Evolutionary conservation across 1,140 invertebrate genomes (phyloP), one percentile per base, ranked within the genome.

Genomic region (Brevipalpus yothersi): DNA sequence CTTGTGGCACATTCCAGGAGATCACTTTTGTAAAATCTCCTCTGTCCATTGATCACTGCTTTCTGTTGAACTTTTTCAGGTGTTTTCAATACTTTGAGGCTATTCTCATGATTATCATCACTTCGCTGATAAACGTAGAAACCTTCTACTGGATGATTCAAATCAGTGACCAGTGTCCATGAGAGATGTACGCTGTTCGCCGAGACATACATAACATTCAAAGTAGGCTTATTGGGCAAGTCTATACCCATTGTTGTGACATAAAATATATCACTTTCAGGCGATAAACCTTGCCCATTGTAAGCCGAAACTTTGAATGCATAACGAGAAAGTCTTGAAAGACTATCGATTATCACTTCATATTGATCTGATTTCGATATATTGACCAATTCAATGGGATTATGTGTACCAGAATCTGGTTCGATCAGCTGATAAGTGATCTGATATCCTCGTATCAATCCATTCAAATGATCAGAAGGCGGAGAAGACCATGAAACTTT

Each of bases 241-340:
- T 57, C 56, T 12, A 42, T 62, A 9, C 61, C 59, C 9, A 60
- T 53, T 31, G 89, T 93, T 58, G 81, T 79, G 5, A 83, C 80
- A 7, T 81, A 78, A 31, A 84, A 78, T 65, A 86, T 82, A 13
- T 81, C 78, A 7, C 84, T 89, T 17, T 82, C 78, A 1, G 89
- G 89, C 41, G 89, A 89, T 53, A 83, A 79, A 1, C 91, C 91
- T 63, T 86, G 77, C 41, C 82, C 83, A 66, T 94, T 96, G 68
- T 87, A 93, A 4, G 89, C 86, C 69, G 92, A 87, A 0, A 95
- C 84, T 11, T 65, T 61, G 13, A 67, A 58, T 9, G 51, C 47
- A 58, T 67, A 67, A 17, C 62, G 62, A 11, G 62, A 63, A 17
- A 51, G 54, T 51, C 62, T 60, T 21, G 59, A 59, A 3, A 67